These are phyloP conservation scores for Mylabris sibirica DNA, from an alignment of 2,888 invertebrate genomes.

Conservation along the genomic window DNA sequence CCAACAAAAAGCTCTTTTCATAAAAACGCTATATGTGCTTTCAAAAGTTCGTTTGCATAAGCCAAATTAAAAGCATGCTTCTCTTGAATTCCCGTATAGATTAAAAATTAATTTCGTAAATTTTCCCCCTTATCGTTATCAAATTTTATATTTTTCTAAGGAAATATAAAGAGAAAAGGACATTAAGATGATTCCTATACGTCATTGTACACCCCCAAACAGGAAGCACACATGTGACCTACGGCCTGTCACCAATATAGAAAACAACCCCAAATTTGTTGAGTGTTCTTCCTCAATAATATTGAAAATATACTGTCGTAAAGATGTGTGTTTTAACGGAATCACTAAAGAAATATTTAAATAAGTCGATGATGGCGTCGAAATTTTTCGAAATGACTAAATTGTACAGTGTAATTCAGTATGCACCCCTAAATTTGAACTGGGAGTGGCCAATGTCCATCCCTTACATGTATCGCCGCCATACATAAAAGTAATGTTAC, in stretches of 20 bases:
- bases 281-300: background rate
- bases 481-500: constrained; percentile 1
- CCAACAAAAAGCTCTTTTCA: constrained; percentile 12
- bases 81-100: background rate
- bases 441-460: constrained; percentile 9
- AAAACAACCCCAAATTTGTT: constrained; percentile 7
- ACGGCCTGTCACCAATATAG: constrained; percentile 1
- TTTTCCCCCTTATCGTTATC: background rate
- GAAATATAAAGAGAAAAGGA: constrained; percentile 16
- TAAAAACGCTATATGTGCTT: background rate
- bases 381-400: background rate
- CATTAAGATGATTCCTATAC: constrained; percentile 36
- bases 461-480: constrained; percentile 1
- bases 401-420: background rate
- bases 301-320: constrained; percentile 1
- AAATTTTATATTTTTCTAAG: background rate
- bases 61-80: background rate
- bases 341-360: background rate
- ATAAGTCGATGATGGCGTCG: background rate
- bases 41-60: constrained; percentile 12
- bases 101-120: background rate
- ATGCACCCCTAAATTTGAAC: background rate
- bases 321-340: background rate
- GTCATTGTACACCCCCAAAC: constrained; percentile 30
- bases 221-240: constrained; percentile 47